Evolutionary conservation across 2,113 vertebrate species (phyloP).

Genomic region (Isurus oxyrinchus): DNA sequence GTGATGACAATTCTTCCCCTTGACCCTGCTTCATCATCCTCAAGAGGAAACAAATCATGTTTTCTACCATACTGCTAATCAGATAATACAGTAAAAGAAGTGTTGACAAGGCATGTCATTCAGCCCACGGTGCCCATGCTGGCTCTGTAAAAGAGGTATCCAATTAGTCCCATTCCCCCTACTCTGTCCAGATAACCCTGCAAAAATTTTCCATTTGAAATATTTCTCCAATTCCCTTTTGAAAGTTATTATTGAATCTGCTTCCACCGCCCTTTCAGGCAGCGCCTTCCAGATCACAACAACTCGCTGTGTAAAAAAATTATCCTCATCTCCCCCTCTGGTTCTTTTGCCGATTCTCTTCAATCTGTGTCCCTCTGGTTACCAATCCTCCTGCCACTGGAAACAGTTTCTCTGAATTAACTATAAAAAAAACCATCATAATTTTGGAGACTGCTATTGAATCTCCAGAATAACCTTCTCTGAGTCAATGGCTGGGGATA

Average conservation of each 20-base stretch:
- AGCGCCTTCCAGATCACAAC: too few species aligned
- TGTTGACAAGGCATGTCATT: too few species aligned
- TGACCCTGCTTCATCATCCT: neutral
- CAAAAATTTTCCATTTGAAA: too few species aligned
- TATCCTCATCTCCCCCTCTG: neutral
- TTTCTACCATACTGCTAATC: too few species aligned
- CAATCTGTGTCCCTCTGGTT: neutral
- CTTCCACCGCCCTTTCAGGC: too few species aligned
- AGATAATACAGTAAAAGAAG: too few species aligned
- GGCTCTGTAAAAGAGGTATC: too few species aligned
- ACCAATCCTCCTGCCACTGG: neutral
- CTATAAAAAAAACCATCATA: neutral
- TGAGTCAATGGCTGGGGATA: neutral
- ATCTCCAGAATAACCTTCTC: neutral
- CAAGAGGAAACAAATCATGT: neutral
- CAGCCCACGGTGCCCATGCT: too few species aligned
- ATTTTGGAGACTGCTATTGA: neutral
- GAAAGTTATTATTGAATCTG: too few species aligned
- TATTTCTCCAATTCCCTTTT: too few species aligned
- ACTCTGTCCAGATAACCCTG: too few species aligned
- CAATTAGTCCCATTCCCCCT: too few species aligned
- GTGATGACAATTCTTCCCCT: neutral
- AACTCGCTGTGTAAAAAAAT: neutral
- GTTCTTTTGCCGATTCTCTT: neutral
- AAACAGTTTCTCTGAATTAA: neutral